phyloP scores from a whole-genome alignment of 2,888 invertebrate genomes.

The Steinernema hermaphroditum region DNA sequence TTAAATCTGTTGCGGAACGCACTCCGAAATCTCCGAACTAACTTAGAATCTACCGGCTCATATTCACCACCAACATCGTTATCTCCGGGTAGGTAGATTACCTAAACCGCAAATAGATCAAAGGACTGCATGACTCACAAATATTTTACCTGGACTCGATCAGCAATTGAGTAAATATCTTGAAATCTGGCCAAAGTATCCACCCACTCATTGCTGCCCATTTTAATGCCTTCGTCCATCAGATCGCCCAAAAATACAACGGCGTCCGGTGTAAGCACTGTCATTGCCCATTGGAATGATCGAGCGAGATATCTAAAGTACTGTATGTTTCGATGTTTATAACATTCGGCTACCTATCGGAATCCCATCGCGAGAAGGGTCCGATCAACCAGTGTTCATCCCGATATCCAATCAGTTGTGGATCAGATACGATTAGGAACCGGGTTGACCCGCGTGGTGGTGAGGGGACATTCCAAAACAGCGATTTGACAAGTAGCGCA shows the following conservation, averaged over 20 bases:
- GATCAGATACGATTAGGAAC: slow-evolving; percentile 76
- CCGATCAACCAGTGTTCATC: slow-evolving; percentile 76
- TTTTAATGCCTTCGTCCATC: slow-evolving; percentile 82
- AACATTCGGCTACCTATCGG: slow-evolving; percentile 76
- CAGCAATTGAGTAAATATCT: slow-evolving; percentile 12
- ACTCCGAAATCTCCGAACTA: slow-evolving; percentile 33
- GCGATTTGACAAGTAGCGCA: slow-evolving; percentile 16
- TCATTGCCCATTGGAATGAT: slow-evolving; percentile 77
- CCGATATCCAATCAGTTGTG: slow-evolving; percentile 84
- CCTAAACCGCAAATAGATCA: slow-evolving; percentile 53
- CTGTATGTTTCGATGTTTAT: background rate
- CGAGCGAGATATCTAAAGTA: slow-evolving; percentile 77
- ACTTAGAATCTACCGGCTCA: slow-evolving; percentile 44
- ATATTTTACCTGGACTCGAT: slow-evolving; percentile 24
- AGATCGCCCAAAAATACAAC: slow-evolving; percentile 89
- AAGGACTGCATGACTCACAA: background rate
- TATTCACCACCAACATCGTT: slow-evolving; percentile 95
- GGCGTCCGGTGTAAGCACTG: slow-evolving; percentile 79
- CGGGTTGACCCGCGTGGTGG: slow-evolving; percentile 31
- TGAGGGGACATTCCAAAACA: slow-evolving; percentile 35
- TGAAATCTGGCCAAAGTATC: slow-evolving; percentile 32
- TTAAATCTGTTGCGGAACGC: slow-evolving; percentile 17
- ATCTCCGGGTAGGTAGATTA: slow-evolving; percentile 86
- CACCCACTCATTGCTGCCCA: slow-evolving; percentile 33
- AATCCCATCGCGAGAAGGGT: slow-evolving; percentile 80